These are phyloP conservation scores for Mormyrus hasselquistii DNA, from an alignment of 2,797 vertebrate genomes.

Conservation along the genomic window DNA sequence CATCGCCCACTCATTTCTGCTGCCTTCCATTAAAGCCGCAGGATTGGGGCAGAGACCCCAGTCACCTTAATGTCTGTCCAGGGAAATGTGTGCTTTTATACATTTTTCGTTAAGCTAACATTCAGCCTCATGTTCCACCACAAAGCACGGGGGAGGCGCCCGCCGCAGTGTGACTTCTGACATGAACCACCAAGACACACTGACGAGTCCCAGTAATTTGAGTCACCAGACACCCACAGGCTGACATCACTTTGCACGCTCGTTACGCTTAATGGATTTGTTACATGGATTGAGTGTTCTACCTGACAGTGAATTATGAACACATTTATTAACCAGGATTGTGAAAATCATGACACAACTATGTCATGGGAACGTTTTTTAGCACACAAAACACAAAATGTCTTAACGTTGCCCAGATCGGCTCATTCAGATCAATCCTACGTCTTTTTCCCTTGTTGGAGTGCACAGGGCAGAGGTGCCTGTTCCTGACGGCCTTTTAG, in stretches of 20 bases:
- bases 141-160: not conserved
- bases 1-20: not conserved
- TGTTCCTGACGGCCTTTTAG: not conserved
- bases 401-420: not conserved
- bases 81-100: not conserved
- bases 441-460: not conserved
- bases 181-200: not conserved
- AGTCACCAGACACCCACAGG: not conserved
- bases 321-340: constrained; percentile 13
- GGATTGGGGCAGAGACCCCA: not conserved
- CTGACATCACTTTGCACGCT: not conserved
- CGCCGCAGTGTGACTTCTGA: not conserved
- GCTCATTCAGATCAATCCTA: not conserved
- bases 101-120: not conserved
- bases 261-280: not conserved
- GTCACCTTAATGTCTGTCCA: not conserved
- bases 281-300: not conserved
- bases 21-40: not conserved
- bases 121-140: not conserved
- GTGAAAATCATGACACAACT: constrained; percentile 2
- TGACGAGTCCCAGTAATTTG: not conserved
- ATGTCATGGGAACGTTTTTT: constrained; percentile 13
- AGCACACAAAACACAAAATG: not conserved
- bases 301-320: constrained; percentile 15
- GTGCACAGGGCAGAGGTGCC: not conserved